These are phyloP conservation scores for Buteo buteo DNA, from an alignment of 2,113 vertebrate species.

Conservation along the genomic window DNA sequence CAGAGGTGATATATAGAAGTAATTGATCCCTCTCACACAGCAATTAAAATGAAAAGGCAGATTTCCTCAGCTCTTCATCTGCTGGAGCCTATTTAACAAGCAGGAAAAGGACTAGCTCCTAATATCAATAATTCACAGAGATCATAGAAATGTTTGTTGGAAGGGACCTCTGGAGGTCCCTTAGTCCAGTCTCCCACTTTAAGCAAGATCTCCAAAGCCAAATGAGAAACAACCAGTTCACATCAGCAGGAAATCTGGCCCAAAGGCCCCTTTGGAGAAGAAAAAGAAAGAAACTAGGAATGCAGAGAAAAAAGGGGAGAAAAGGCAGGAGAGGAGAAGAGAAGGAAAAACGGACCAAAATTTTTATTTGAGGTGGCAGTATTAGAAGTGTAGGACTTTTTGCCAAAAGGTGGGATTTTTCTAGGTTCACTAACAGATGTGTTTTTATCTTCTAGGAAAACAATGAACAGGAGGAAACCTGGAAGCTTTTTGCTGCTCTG, in stretches of 20 bases:
- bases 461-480: slow-evolving; percentile 16
- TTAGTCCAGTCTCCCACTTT: background rate
- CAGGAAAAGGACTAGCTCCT: background rate
- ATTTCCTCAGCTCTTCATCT: background rate
- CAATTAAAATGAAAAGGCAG: slow-evolving; percentile 7
- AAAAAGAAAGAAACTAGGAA: background rate
- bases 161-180: background rate
- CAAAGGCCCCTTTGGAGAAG: background rate
- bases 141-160: background rate
- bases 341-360: background rate
- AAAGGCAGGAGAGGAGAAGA: background rate
- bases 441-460: slow-evolving; percentile 53
- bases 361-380: background rate
- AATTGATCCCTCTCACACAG: background rate
- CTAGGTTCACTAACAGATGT: slow-evolving; percentile 19
- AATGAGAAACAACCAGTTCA: background rate
- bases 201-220: background rate
- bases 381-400: background rate
- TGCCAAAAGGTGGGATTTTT: background rate
- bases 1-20: background rate
- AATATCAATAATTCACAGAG: background rate
- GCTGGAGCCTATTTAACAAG: background rate
- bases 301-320: background rate
- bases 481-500: background rate
- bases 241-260: background rate